phyloP scores from a whole-genome alignment of 2,113 vertebrate species.

The Pterocles gutturalis region DNA sequence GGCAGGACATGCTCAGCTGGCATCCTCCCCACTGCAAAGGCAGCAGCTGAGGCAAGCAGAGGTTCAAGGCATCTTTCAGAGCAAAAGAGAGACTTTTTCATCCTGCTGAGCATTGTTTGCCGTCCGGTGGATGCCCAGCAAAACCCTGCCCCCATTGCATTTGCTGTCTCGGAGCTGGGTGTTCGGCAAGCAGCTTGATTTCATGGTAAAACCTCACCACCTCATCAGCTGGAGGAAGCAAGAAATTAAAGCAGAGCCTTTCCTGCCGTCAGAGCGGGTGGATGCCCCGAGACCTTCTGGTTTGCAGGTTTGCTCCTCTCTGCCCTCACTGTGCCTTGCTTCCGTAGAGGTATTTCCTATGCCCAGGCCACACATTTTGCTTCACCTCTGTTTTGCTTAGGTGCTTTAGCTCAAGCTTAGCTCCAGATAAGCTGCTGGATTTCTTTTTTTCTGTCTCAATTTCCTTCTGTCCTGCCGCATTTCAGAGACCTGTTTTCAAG shows the following conservation, averaged over 20 bases:
- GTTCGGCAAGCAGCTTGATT: background rate
- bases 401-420: background rate
- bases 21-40: rapidly evolving
- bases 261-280: background rate
- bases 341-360: background rate
- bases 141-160: background rate
- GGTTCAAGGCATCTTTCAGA: background rate
- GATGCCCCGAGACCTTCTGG: background rate
- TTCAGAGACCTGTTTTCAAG: background rate
- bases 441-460: background rate
- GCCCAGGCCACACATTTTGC: background rate
- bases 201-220: background rate
- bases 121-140: background rate
- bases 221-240: background rate
- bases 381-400: background rate
- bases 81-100: background rate
- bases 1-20: rapidly evolving
- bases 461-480: background rate
- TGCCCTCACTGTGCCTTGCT: background rate
- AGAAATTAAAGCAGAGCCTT: background rate
- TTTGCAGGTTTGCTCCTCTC: conserved; percentile 31
- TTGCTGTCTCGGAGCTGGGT: background rate
- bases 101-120: background rate
- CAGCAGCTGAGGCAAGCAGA: background rate
- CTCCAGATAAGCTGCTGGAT: background rate